Percentiles rank a stretch among this genome's conserved stretches.
phyloP scores from a whole-genome alignment of 92 coral and sea anemone genomes.

The Heliopora coerulea region DNA sequence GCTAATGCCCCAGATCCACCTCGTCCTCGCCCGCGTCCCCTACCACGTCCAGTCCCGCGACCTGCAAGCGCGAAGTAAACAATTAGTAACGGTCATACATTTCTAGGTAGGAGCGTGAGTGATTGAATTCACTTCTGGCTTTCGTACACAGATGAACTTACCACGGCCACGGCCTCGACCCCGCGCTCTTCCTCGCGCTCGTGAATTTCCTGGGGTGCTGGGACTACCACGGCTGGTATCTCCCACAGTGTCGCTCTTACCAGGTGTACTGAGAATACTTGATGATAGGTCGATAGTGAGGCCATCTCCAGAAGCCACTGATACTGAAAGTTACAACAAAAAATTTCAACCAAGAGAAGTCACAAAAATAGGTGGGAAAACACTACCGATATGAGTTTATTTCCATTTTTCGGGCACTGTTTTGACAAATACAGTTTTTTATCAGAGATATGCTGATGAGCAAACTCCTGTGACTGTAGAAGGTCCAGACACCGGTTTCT shows the following conservation, averaged over 20 bases:
- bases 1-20: conserved; percentile 96
- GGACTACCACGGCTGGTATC: conserved; percentile 41
- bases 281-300: conserved; percentile 36
- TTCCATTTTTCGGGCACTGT: too few species aligned
- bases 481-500: too few species aligned
- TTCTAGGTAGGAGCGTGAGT: too few species aligned
- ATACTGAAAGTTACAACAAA: conserved; percentile 51
- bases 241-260: conserved; percentile 16
- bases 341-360: neutral
- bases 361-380: neutral
- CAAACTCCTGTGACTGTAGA: too few species aligned
- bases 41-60: conserved; percentile 69
- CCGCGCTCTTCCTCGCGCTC: conserved; percentile 81
- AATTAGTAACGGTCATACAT: too few species aligned
- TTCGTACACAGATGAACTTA: too few species aligned
- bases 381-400: neutral
- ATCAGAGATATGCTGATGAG: too few species aligned
- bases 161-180: conserved; percentile 80
- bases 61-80: conserved; percentile 40
- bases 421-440: too few species aligned
- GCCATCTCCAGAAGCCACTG: conserved; percentile 89
- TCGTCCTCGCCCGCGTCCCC: conserved; percentile 92
- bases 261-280: conserved; percentile 20
- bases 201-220: conserved; percentile 33
- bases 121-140: too few species aligned